phyloP scores from a whole-genome alignment of 2,113 vertebrate genomes.

The Nothoprocta perdicaria region DNA sequence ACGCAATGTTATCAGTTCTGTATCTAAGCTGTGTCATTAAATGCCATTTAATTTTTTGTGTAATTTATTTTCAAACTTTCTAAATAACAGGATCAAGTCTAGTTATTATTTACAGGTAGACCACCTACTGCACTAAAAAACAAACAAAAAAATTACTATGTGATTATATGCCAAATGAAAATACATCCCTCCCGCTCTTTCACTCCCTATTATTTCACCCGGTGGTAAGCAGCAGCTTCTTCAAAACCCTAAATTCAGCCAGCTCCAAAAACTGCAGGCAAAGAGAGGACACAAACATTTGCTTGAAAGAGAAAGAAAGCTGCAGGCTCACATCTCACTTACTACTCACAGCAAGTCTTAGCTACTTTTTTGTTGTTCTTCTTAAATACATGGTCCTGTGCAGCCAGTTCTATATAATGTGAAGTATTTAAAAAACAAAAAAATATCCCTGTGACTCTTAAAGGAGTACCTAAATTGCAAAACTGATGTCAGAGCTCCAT shows the following conservation, averaged over 20 bases:
- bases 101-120: not conserved
- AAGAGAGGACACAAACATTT: not conserved
- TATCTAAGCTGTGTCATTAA: not conserved
- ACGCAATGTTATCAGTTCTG: not conserved
- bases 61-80: not conserved
- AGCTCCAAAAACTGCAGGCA: not conserved
- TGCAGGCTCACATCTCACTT: not conserved
- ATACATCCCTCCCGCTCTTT: not conserved
- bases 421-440: not conserved
- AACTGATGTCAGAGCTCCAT: not conserved
- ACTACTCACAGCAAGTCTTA: not conserved
- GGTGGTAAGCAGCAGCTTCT: fast-evolving
- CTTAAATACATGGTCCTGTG: not conserved
- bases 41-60: not conserved
- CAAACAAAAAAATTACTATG: no score
- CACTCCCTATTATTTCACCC: not conserved
- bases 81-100: not conserved
- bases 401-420: not conserved
- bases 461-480: not conserved
- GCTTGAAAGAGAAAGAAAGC: not conserved
- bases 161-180: not conserved
- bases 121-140: not conserved
- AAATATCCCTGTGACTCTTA: not conserved
- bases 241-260: not conserved
- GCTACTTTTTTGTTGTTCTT: not conserved